phyloP scores from a whole-genome alignment of 1,140 invertebrate genomes.

The Melanaphis sacchari region DNA sequence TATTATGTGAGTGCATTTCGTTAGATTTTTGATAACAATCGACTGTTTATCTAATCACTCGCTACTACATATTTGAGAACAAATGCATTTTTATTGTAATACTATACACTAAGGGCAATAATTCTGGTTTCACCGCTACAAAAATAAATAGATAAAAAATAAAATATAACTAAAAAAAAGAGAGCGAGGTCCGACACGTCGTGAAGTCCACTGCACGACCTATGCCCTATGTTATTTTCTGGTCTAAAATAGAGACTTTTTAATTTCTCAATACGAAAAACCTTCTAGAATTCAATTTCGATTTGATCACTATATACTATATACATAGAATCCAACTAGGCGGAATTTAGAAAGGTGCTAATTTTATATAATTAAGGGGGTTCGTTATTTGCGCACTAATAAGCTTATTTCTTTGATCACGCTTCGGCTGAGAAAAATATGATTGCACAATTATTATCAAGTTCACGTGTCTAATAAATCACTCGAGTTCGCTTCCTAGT shows the following conservation, averaged over 20 bases:
- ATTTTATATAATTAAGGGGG: slow-evolving; percentile 42
- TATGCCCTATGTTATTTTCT: slow-evolving; percentile 45
- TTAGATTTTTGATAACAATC: slow-evolving; percentile 26
- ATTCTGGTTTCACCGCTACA: slow-evolving; percentile 7
- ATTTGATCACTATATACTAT: slow-evolving; percentile 2
- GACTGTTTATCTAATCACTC: background rate
- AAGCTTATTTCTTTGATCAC: slow-evolving; percentile 6
- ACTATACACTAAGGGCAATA: background rate
- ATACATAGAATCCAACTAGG: background rate
- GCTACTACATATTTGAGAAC: background rate
- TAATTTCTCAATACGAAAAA: slow-evolving; percentile 50
- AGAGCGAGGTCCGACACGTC: slow-evolving; percentile 53
- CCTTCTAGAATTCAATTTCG: slow-evolving; percentile 13
- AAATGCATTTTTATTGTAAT: background rate
- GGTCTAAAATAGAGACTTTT: slow-evolving; percentile 31
- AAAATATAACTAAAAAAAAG: slow-evolving; percentile 45
- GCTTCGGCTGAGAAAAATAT: slow-evolving; percentile 31
- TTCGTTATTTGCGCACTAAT: background rate
- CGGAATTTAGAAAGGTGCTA: slow-evolving; percentile 40
- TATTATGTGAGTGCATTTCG: background rate
- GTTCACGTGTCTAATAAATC: slow-evolving; percentile 28
- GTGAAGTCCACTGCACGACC: slow-evolving; percentile 35
- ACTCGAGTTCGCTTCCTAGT: slow-evolving; percentile 27
- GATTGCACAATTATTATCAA: slow-evolving; percentile 33
- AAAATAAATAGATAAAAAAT: background rate